Evolutionary conservation across 2,797 vertebrate genomes (phyloP).

Genomic region (Schizopygopsis malacanthus): DNA sequence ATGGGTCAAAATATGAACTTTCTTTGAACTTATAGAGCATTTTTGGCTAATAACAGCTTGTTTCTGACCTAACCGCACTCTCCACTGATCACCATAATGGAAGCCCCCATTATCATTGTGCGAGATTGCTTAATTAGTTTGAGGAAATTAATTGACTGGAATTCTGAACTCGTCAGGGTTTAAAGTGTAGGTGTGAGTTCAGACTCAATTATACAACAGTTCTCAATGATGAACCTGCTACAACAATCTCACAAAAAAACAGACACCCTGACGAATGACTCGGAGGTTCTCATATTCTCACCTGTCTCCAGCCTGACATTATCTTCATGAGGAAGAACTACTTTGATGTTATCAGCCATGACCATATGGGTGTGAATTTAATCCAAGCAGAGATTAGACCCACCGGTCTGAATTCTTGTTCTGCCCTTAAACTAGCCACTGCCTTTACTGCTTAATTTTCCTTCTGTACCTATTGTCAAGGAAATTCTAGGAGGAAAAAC

Average conservation of each 20-base stretch:
- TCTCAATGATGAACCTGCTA: constrained; percentile 7
- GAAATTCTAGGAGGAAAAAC: not conserved
- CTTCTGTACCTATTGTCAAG: not conserved
- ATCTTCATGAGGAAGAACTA: constrained; percentile 58
- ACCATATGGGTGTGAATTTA: constrained; percentile 61
- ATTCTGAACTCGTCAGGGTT: not conserved
- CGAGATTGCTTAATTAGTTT: not conserved
- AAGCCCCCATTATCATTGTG: not conserved
- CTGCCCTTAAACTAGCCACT: constrained; percentile 31
- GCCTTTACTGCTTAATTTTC: not conserved
- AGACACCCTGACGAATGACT: constrained; percentile 34
- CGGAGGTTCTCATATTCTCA: constrained; percentile 49
- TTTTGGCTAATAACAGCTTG: not conserved
- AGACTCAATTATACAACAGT: not conserved
- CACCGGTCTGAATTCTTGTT: constrained; percentile 33
- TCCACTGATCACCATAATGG: constrained; percentile 2
- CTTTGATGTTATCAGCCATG: constrained; percentile 58
- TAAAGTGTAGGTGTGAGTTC: not conserved
- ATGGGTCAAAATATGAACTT: not conserved
- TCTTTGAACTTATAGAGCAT: not conserved
- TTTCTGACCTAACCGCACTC: not conserved
- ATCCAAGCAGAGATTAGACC: constrained; percentile 44
- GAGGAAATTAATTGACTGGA: not conserved
- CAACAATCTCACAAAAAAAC: not conserved
- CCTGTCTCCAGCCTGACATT: constrained; percentile 49